Percentiles rank a stretch among this genome's conserved stretches.
Evolutionary conservation across 2,888 invertebrate genomes (phyloP).

Genomic region (Ypsolopha scabrella): DNA sequence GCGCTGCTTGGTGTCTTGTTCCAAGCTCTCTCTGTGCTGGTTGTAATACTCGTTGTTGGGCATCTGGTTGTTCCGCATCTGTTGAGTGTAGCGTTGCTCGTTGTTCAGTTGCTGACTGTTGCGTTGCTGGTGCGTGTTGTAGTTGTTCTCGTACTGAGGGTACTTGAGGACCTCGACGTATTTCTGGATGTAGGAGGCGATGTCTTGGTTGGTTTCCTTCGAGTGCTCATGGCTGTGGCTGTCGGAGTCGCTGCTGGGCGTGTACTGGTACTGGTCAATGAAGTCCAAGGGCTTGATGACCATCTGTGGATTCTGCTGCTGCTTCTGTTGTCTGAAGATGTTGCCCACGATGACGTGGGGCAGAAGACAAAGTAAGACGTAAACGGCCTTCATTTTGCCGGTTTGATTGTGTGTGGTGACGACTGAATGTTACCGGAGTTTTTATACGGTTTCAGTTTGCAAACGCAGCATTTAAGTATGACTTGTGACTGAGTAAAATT

Average conservation of each 20-base stretch:
- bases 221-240: neutral
- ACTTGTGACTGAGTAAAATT: no score
- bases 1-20: no score
- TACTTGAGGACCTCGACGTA: neutral
- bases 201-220: neutral
- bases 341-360: slow-evolving; percentile 36
- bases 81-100: neutral
- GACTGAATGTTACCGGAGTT: neutral
- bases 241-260: neutral
- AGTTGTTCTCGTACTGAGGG: neutral
- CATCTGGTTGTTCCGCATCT: neutral
- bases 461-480: neutral
- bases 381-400: slow-evolving; percentile 50
- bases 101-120: neutral
- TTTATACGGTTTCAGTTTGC: slow-evolving; percentile 2
- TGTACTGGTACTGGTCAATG: slow-evolving; percentile 20
- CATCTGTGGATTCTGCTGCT: slow-evolving; percentile 18
- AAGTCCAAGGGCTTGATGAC: slow-evolving; percentile 28
- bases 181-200: neutral
- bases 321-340: slow-evolving; percentile 35
- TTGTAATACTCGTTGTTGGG: neutral
- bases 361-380: slow-evolving; percentile 43
- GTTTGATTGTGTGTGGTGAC: slow-evolving; percentile 19
- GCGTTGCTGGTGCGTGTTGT: neutral
- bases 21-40: neutral